Conservation (phyloP, 2,113 vertebrate genomes). For the Phylloscopus trochilus region DNA sequence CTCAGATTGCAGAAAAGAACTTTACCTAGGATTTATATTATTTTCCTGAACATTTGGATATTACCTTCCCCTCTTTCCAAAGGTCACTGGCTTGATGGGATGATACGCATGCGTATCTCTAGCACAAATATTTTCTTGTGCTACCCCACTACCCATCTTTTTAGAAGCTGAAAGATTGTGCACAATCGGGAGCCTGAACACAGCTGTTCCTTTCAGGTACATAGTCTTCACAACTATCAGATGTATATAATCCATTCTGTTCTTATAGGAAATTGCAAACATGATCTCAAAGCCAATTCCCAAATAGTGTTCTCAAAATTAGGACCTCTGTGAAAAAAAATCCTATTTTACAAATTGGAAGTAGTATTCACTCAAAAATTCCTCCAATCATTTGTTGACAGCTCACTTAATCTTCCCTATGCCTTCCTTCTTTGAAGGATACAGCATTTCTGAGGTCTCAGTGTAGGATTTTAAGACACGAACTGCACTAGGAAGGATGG, state of each 20-base stretch:
- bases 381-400: neutral
- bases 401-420: neutral
- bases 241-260: neutral
- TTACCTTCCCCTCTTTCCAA: neutral
- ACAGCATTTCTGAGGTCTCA: neutral
- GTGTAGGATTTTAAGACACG: neutral
- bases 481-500: neutral
- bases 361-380: neutral
- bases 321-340: neutral
- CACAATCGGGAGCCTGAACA: neutral
- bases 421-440: neutral
- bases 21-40: neutral
- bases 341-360: neutral
- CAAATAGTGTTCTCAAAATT: neutral
- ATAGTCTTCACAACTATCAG: neutral
- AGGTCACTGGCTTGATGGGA: neutral
- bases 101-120: neutral
- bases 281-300: neutral
- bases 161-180: neutral
- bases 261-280: neutral
- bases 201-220: neutral
- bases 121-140: neutral
- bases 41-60: neutral
- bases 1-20: neutral
- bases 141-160: neutral